Base-by-base conservation (phyloP, 1,140 invertebrate species). In the Laodelphax striatellus region DNA sequence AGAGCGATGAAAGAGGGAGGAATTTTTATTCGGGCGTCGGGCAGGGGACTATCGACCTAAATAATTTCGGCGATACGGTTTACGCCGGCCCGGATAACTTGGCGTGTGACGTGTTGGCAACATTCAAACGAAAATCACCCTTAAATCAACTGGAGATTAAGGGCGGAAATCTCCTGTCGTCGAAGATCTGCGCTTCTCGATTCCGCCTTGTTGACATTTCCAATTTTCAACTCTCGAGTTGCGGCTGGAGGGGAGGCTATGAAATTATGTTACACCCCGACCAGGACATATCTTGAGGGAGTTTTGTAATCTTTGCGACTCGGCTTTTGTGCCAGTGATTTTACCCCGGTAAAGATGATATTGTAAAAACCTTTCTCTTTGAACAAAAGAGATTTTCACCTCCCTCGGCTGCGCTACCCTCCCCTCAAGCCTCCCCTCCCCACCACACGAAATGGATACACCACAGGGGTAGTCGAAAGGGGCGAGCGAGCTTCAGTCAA, bases 131-230 rank as follows among this genome's bases (percentile, higher is more conserved):
- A 60, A 60, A 55, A 55, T 55, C 59, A 54, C 52, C 59, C 59
- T 60, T 60, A 60, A 42, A 60, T 60, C 52, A 44, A 19, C 24
- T 19, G n/a, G 52, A 50, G 59, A 60, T 60, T 60, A 60, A 55
- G 59, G 59, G 17, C 52, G 59, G 55, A 52, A 55, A 55, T 60
- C 52, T 19, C 34, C 28, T 53, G 59, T 19, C 59, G 21, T 17
- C 22, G 14, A 34, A 55, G 31, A 55, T 34, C 28, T 19, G 22
- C 17, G 43, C 28, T 52, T 55, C 59, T 60, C 41, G 52, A 60
- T 60, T 60, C 53, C 59, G 42, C 52, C 21, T 28, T 19, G 59
- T 60, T 60, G 59, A 60, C 59, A 60, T 52, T 60, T 60, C 59
- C 59, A 53, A 55, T 60, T 50, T 50, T 50, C 46, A 50, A 50